These are phyloP conservation scores for Acrobasis repandana DNA, from an alignment of 2,888 invertebrate species.

Conservation along the genomic window DNA sequence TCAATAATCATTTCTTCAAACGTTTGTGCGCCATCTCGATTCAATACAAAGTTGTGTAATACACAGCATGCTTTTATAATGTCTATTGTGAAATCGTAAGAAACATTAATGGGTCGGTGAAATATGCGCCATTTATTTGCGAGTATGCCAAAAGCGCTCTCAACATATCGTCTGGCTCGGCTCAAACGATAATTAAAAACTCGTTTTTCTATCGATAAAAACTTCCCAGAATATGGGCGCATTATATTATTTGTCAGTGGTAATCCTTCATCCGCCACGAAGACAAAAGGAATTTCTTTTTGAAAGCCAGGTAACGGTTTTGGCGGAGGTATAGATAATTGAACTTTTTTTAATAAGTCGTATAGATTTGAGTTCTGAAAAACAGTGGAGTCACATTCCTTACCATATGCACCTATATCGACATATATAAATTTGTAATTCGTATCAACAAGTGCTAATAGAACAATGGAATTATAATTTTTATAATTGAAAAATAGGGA, in stretches of 20 bases:
- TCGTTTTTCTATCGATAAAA: background rate
- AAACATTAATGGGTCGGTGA: background rate
- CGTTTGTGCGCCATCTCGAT: no score
- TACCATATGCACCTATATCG: no score
- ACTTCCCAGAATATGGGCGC: background rate
- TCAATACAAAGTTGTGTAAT: no score
- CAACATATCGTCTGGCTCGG: background rate
- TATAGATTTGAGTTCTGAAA: no score
- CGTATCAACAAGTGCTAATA: background rate
- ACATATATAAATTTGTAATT: background rate
- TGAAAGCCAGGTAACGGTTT: background rate
- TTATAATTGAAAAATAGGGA: background rate
- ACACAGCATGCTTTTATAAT: no score
- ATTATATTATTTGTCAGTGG: background rate
- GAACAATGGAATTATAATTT: background rate
- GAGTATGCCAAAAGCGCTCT: background rate
- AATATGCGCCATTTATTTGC: background rate
- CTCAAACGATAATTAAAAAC: background rate
- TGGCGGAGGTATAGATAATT: background rate
- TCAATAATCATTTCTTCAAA: no score
- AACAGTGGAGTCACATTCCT: no score
- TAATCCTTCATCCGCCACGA: background rate
- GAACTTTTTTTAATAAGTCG: no score
- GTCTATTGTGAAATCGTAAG: no score
- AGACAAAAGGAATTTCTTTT: background rate